A percentile compares a stretch with the other conserved stretches of the same genome.
Conservation (phyloP, 2,888 invertebrate species). For the Halictus ligatus region DNA sequence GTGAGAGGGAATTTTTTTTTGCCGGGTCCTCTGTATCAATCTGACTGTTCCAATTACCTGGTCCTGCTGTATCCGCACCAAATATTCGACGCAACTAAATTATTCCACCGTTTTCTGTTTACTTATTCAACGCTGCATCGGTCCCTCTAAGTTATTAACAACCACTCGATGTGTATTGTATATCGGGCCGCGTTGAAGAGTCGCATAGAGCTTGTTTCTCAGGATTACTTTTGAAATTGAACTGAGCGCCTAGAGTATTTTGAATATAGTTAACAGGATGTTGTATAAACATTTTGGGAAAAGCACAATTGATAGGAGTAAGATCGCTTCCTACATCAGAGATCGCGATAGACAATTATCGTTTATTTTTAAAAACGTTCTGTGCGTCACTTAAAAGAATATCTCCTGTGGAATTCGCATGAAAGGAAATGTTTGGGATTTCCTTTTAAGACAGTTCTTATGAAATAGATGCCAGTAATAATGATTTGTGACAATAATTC, state of each 20-base stretch:
- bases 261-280: too few species aligned
- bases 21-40: neutral
- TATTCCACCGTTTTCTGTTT: neutral
- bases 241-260: too few species aligned
- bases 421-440: too few species aligned
- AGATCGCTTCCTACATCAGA: too few species aligned
- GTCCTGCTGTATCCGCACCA: conserved; percentile 15
- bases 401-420: neutral
- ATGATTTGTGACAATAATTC: neutral
- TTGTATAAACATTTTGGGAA: neutral
- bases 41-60: conserved; percentile 13
- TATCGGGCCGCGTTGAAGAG: neutral
- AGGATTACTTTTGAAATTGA: too few species aligned
- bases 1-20: conserved; percentile 42
- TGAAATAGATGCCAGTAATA: neutral
- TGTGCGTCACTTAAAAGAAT: too few species aligned
- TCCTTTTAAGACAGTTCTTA: too few species aligned
- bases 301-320: neutral
- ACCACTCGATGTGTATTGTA: neutral
- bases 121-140: neutral
- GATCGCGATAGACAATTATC: too few species aligned
- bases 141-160: neutral
- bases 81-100: conserved; percentile 8
- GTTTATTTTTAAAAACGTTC: too few species aligned
- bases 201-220: neutral